A percentile compares a stretch with the other conserved stretches of the same genome.
These are phyloP conservation scores for Heterocephalus glaber DNA, from an alignment of 2,113 vertebrate genomes.

Conservation along the genomic window DNA sequence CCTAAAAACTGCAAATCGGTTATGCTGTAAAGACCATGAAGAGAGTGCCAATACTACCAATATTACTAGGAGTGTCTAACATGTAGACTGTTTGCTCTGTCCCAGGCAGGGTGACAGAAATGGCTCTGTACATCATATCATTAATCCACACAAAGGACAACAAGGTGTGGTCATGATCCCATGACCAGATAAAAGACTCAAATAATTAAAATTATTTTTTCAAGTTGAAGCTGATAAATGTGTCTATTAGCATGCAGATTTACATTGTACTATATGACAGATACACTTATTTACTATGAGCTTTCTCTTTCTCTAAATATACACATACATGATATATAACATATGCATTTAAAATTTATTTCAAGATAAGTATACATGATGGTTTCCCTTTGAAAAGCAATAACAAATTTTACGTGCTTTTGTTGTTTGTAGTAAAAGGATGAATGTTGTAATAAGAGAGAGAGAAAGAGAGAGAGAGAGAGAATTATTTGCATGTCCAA, in stretches of 20 bases:
- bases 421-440: background rate
- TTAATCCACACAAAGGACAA: background rate
- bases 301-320: background rate
- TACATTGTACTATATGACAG: background rate
- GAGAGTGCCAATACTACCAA: background rate
- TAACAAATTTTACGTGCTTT: background rate
- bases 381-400: background rate
- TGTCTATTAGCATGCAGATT: background rate
- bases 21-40: background rate
- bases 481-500: background rate
- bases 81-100: background rate
- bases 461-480: accelerated
- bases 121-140: accelerated
- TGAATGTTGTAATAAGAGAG: background rate
- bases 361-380: background rate
- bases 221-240: background rate
- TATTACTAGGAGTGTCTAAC: background rate
- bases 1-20: background rate
- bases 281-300: background rate
- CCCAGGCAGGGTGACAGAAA: background rate
- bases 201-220: background rate
- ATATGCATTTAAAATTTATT: background rate
- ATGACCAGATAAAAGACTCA: background rate
- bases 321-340: background rate
- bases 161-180: background rate